These are phyloP conservation scores for Lepeophtheirus nordmannii DNA, from an alignment of 2,888 invertebrate species.

Conservation along the genomic window DNA sequence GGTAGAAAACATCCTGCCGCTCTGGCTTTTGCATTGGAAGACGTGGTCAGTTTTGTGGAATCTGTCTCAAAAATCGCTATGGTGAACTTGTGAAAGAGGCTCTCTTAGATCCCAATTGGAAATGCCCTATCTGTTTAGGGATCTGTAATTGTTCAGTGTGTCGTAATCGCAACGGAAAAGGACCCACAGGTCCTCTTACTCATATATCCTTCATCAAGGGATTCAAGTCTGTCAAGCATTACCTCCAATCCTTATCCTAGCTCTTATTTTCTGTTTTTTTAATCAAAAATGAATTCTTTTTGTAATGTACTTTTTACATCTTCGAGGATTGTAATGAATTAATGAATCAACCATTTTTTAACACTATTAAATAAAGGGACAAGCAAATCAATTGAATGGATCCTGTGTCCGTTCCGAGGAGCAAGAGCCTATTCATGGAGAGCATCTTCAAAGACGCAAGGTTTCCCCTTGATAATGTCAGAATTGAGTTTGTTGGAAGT, in stretches of 20 bases:
- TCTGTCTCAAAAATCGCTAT: slow-evolving; percentile 43
- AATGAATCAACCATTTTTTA: no score
- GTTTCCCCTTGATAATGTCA: slow-evolving; percentile 76
- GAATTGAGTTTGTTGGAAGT: slow-evolving; percentile 68
- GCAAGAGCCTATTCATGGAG: slow-evolving; percentile 69
- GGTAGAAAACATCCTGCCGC: slow-evolving; percentile 32
- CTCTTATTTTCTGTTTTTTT: no score
- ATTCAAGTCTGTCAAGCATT: slow-evolving; percentile 1
- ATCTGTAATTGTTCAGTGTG: slow-evolving; percentile 37
- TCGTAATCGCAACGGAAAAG: slow-evolving; percentile 38
- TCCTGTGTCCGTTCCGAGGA: slow-evolving; percentile 85
- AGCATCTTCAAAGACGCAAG: slow-evolving; percentile 76
- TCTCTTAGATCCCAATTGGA: slow-evolving; percentile 39
- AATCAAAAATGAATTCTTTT: no score
- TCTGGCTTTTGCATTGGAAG: slow-evolving; percentile 31
- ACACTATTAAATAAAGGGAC: slow-evolving; percentile 10
- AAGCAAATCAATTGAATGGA: slow-evolving; percentile 38
- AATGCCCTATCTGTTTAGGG: slow-evolving; percentile 41
- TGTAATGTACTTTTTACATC: not conserved
- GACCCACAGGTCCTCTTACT: slow-evolving; percentile 24
- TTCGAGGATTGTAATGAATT: no score
- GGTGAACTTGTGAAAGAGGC: slow-evolving; percentile 42
- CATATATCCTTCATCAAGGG: not conserved
- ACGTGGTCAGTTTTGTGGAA: slow-evolving; percentile 42
- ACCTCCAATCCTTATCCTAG: not conserved